Base-by-base conservation (phyloP, 2,797 vertebrate genomes). In the Chaenodraco wilsoni region DNA sequence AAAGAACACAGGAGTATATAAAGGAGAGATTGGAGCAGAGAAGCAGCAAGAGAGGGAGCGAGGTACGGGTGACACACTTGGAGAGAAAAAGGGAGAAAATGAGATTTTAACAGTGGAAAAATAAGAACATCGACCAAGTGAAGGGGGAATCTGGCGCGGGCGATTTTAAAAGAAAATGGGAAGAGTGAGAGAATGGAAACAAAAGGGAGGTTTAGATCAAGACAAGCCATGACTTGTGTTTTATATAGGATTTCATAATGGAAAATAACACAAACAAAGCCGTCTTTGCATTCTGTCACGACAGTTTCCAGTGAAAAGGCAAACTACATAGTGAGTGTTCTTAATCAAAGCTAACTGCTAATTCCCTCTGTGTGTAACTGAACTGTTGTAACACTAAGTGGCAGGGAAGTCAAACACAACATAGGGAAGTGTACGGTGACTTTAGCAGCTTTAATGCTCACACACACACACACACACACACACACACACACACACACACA, bases 1-100 rank as follows among this genome's bases (percentile, higher is more conserved):
- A 92, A 90, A 82, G 69, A 84, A 88, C 81, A 89, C 87, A 86
- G 76, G 79, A 84, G 87, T 87, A 71, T 86, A 72, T 78, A 81
- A 60, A 78, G 81, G 75, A 76, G 85, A 76, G 74, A 78, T 49
- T 46, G 65, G 76, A 78, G 78, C 78, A 67, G 68, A 59, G 72
- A 43, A 74, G 59, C 23, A 50, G 46, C 3, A 19, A 46, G 51
- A 63, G 51, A 21, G 44, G 58, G 31, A 8, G 44, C 12, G 51
- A 19, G 40, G 4, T 31, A 48, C 52, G 44, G 64, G 44, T 40
- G 15, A 60, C 44, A 19, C 33, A 13, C 23, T 40, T 0, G n/a
- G 31, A 76, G 72, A 78, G 67, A 62, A 58, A 72, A 37, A 57
- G 37, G 13, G 65, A 76, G 72, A 84, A 85, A 86, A 84, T 79